Evolutionary conservation across 2,113 vertebrate genomes (phyloP).

Genomic region (Panthera leo): DNA sequence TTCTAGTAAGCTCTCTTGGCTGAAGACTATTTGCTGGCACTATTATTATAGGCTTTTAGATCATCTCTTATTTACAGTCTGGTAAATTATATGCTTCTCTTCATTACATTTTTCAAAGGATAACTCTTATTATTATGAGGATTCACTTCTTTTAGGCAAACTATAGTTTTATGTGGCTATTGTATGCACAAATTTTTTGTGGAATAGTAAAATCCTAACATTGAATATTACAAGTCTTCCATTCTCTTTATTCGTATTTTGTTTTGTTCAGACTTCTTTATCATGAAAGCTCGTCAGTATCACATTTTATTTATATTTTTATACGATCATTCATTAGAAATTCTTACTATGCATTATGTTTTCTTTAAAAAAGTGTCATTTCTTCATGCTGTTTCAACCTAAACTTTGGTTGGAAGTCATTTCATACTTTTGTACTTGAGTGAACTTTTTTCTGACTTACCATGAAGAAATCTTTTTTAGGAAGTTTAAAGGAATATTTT

Average conservation of each 20-base stretch:
- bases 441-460: background rate
- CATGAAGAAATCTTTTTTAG: background rate
- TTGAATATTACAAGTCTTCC: background rate
- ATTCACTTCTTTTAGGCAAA: constrained; percentile 43
- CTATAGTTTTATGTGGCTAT: background rate
- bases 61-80: constrained; percentile 35
- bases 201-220: background rate
- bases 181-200: background rate
- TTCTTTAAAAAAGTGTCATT: background rate
- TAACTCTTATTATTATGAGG: constrained; percentile 24
- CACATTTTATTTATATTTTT: background rate
- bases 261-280: constrained; percentile 29
- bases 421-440: background rate
- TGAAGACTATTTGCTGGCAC: background rate
- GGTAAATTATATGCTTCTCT: constrained; percentile 3
- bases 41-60: background rate
- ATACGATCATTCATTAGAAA: background rate
- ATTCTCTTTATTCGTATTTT: background rate
- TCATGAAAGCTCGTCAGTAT: background rate
- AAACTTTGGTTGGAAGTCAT: background rate
- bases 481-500: background rate
- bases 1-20: background rate
- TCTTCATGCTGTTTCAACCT: background rate
- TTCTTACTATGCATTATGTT: background rate
- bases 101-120: constrained; percentile 9